phyloP scores from a whole-genome alignment of 2,888 invertebrate genomes.

The Melolontha melolontha region DNA sequence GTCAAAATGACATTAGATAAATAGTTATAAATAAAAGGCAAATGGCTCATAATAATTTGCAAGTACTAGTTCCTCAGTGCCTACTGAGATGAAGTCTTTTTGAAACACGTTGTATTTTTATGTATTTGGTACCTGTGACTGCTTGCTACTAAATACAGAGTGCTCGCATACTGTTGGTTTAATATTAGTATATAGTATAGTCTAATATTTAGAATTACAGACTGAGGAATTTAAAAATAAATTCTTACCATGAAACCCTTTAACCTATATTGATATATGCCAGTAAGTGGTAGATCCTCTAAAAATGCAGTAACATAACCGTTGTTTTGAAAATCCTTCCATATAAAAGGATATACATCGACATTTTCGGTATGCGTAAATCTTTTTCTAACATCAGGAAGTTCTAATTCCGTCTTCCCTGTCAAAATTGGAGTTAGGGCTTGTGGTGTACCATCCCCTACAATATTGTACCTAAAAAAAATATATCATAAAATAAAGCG shows the following conservation, averaged over 20 bases:
- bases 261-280: constrained; percentile 91
- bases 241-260: constrained; percentile 78
- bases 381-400: constrained; percentile 86
- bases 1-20: no score
- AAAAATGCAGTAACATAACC: constrained; percentile 86
- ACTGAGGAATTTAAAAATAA: no score
- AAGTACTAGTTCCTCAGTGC: no score
- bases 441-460: constrained; percentile 89
- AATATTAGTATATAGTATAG: no score
- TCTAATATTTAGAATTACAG: no score
- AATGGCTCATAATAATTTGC: no score
- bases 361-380: constrained; percentile 74
- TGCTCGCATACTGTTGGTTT: no score
- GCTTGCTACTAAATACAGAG: no score
- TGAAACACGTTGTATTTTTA: no score
- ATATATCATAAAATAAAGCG: neutral
- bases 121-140: no score
- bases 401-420: constrained; percentile 85
- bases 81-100: no score
- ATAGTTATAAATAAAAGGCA: no score
- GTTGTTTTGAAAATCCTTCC: constrained; percentile 79
- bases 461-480: constrained; percentile 75
- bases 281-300: constrained; percentile 86
- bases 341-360: constrained; percentile 87
- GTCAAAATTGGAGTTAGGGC: constrained; percentile 90